Evolutionary conservation across 2,113 vertebrate genomes (phyloP).

Genomic region (Pelodiscus sinensis): DNA sequence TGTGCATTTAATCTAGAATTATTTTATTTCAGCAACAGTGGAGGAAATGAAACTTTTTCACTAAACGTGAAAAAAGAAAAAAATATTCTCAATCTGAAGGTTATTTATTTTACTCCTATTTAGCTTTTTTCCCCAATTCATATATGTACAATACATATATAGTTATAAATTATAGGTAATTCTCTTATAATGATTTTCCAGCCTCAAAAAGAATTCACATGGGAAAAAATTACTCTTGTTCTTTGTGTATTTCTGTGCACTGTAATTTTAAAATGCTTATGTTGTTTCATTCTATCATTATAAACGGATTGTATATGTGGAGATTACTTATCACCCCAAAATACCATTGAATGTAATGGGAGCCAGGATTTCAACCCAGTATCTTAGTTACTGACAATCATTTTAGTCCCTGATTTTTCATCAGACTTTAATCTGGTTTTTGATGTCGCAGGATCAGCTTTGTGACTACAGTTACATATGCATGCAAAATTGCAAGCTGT

Average conservation of each 20-base stretch:
- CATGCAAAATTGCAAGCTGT: background rate
- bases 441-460: background rate
- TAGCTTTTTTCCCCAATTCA: conserved; percentile 32
- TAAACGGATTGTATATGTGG: background rate
- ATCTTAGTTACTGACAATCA: background rate
- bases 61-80: background rate
- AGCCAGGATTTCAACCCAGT: background rate
- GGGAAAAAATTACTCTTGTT: conserved; percentile 32
- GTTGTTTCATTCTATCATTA: background rate
- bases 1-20: background rate
- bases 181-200: conserved; percentile 25
- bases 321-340: conserved; percentile 12
- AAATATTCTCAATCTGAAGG: conserved; percentile 12
- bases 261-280: background rate
- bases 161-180: conserved; percentile 3
- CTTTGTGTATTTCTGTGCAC: conserved; percentile 17
- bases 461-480: background rate
- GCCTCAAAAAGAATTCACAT: conserved; percentile 18
- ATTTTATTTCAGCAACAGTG: background rate
- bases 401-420: background rate
- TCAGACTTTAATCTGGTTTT: background rate
- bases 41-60: conserved; percentile 13
- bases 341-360: background rate
- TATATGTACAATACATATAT: conserved; percentile 7
- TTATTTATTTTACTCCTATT: background rate